Conservation (phyloP, 2,888 invertebrate species). For the Heliothis peltigera region DNA sequence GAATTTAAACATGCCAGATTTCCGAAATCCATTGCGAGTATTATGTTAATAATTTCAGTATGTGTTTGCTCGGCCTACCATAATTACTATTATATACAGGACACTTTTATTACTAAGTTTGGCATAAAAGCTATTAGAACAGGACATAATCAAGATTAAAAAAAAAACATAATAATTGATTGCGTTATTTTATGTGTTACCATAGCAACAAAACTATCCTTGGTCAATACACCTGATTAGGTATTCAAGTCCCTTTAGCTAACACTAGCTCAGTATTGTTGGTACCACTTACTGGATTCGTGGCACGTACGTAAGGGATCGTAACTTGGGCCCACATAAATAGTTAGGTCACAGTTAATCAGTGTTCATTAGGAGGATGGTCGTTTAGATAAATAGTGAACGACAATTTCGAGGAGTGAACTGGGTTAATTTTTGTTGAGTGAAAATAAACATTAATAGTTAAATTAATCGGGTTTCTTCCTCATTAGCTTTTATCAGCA, state of each 20-base stretch:
- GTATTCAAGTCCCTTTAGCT: constrained; percentile 25
- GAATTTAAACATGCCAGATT: no score
- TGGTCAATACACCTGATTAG: constrained; percentile 8
- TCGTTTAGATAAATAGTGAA: constrained; percentile 19
- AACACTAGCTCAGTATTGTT: constrained; percentile 25
- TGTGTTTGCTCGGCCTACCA: no score
- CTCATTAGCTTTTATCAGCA: no score
- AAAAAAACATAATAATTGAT: no score
- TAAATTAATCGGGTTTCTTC: neutral
- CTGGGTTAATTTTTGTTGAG: constrained; percentile 6
- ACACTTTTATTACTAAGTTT: no score
- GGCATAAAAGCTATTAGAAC: no score
- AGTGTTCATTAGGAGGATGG: constrained; percentile 42
- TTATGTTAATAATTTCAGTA: no score
- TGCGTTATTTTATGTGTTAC: neutral
- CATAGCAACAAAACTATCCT: neutral
- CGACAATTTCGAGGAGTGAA: neutral
- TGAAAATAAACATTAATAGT: neutral
- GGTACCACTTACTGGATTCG: constrained; percentile 39
- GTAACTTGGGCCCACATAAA: constrained; percentile 34
- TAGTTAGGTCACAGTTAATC: constrained; percentile 38
- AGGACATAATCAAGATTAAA: no score
- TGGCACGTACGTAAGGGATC: constrained; percentile 45
- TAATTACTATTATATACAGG: no score
- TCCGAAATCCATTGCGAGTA: no score